phyloP scores from a whole-genome alignment of 2,113 vertebrate genomes.

The Panurus biarmicus region DNA sequence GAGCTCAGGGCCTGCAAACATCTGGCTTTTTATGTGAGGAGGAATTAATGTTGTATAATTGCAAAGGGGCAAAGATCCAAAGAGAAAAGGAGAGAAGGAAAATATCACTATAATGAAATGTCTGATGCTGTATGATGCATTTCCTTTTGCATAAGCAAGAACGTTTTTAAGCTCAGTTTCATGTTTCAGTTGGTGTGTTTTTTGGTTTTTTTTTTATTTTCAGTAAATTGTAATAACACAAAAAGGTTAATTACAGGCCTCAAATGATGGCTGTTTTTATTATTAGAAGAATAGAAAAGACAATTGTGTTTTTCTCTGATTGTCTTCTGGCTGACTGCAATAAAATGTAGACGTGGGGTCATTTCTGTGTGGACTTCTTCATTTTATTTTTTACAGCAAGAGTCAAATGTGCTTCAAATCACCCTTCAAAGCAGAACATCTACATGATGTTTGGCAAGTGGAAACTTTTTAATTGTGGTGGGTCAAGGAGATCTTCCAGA shows the following conservation, averaged over 20 bases:
- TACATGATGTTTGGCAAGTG: not conserved
- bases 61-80: not conserved
- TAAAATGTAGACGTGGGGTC: not conserved
- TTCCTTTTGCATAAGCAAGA: not conserved
- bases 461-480: not conserved
- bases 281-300: not conserved
- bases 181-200: too few species aligned
- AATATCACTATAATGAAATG: not conserved
- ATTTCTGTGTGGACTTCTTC: not conserved
- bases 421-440: not conserved
- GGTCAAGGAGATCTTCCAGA: not conserved
- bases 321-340: not conserved
- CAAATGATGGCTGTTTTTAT: not conserved
- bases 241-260: conserved; percentile 13
- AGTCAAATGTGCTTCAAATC: not conserved
- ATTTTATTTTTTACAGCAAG: not conserved
- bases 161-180: not conserved
- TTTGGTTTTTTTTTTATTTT: not conserved
- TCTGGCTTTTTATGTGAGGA: not conserved
- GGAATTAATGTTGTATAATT: not conserved
- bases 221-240: not conserved
- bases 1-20: not conserved
- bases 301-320: not conserved
- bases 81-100: not conserved
- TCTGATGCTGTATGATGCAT: not conserved